Evolutionary conservation across 1,140 invertebrate genomes (phyloP).

Genomic region (Hypothenemus hampei): DNA sequence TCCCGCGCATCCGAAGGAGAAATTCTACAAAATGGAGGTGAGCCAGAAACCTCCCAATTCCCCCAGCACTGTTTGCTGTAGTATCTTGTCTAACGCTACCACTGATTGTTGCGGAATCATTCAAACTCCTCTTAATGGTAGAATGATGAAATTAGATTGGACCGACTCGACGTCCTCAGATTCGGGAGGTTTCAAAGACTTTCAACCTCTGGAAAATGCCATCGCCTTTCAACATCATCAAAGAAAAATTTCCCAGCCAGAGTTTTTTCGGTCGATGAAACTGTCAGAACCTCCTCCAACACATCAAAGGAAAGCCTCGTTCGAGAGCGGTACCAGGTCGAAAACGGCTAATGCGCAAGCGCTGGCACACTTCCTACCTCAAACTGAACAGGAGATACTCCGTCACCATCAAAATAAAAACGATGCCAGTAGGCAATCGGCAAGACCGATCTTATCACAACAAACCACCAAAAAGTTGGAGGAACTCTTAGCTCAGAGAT

Average conservation of each 20-base stretch:
- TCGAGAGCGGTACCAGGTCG: conserved; percentile 27
- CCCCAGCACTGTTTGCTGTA: conserved; percentile 45
- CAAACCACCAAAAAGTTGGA: conserved; percentile 45
- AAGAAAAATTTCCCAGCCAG: conserved; percentile 41
- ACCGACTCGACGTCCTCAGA: conserved; percentile 44
- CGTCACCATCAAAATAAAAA: conserved; percentile 32
- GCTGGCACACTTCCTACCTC: conserved; percentile 40
- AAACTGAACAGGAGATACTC: conserved; percentile 38
- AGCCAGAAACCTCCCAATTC: conserved; percentile 39
- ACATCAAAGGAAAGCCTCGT: conserved; percentile 39
- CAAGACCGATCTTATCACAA: conserved; percentile 39
- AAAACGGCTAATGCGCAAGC: conserved; percentile 39
- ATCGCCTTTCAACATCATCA: conserved; percentile 28
- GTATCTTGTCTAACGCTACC: conserved; percentile 42
- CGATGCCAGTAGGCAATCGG: conserved; percentile 26
- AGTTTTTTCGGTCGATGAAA: conserved; percentile 33
- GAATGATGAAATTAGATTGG: conserved; percentile 42
- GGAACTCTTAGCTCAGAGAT: conserved; percentile 42
- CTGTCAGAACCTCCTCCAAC: conserved; percentile 27
- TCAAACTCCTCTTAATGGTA: conserved; percentile 33
- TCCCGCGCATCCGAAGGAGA: too few species aligned
- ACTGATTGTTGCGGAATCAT: conserved; percentile 44
- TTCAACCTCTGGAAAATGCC: conserved; percentile 33
- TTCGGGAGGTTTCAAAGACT: conserved; percentile 46
- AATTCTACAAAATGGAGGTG: conserved; percentile 34